Percentiles rank a stretch among this genome's conserved stretches.
Evolutionary conservation across 2,888 invertebrate species (phyloP).

Genomic region (Cosmopolites sordidus): DNA sequence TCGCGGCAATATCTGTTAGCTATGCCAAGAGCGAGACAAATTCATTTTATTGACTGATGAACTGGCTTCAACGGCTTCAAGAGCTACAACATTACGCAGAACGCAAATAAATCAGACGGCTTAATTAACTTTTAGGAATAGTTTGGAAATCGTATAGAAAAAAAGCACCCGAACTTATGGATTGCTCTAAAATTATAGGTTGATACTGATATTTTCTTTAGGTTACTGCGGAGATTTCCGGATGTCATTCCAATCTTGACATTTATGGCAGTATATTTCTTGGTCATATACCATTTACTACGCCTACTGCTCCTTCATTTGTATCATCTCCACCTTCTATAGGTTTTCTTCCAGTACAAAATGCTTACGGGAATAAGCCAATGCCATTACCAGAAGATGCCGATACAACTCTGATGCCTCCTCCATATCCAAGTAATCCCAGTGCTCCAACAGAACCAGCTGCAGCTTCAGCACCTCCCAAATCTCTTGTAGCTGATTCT

Average conservation of each 20-base stretch:
- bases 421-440: slow-evolving; percentile 5
- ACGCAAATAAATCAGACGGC: no score
- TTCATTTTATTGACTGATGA: no score
- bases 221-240: neutral
- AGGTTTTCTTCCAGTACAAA: neutral
- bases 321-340: neutral
- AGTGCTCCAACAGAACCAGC: neutral
- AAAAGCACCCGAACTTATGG: no score
- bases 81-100: no score
- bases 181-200: neutral
- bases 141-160: no score
- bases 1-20: no score
- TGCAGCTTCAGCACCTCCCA: slow-evolving; percentile 20
- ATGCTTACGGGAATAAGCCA: slow-evolving; percentile 13
- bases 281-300: slow-evolving; percentile 1
- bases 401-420: neutral
- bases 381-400: slow-evolving; percentile 2
- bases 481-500: slow-evolving; percentile 11
- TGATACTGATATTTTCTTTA: neutral
- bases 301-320: neutral
- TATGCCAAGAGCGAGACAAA: no score
- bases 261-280: neutral
- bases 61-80: no score
- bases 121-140: no score
- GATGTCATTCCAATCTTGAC: neutral